phyloP scores from a whole-genome alignment of 2,888 invertebrate genomes.

The Ecdyonurus torrentis region DNA sequence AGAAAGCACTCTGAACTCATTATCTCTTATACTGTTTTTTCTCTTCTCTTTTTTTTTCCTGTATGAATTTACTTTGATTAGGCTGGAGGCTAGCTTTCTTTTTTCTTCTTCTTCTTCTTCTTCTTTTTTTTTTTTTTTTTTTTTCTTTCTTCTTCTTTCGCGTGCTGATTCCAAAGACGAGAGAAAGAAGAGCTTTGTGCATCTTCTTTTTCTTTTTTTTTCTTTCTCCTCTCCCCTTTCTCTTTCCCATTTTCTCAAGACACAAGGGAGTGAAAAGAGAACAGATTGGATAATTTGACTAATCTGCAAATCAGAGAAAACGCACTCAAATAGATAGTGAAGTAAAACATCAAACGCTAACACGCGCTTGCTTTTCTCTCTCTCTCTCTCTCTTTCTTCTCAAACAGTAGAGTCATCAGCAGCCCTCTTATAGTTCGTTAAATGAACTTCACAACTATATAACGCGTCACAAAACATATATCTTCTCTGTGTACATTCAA shows the following conservation, averaged over 20 bases:
- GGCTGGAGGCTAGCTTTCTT: background rate
- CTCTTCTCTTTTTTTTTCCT: background rate
- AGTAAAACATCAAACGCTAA: background rate
- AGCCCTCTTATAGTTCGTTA: too few species aligned
- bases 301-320: slow-evolving; percentile 2
- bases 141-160: background rate
- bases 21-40: too few species aligned
- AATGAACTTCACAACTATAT: background rate
- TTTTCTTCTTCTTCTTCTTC: background rate
- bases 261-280: background rate
- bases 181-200: background rate
- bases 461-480: background rate
- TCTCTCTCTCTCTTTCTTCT: too few species aligned
- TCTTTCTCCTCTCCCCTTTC: background rate
- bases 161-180: background rate
- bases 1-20: background rate
- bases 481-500: too few species aligned
- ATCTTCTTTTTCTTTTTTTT: background rate
- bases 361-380: background rate
- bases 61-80: slow-evolving; percentile 1
- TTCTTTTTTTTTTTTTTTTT: background rate
- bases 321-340: background rate
- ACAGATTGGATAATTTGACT: slow-evolving; percentile 3
- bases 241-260: background rate
- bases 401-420: too few species aligned